phyloP scores from a whole-genome alignment of 2,113 vertebrate genomes.

The Panurus biarmicus region DNA sequence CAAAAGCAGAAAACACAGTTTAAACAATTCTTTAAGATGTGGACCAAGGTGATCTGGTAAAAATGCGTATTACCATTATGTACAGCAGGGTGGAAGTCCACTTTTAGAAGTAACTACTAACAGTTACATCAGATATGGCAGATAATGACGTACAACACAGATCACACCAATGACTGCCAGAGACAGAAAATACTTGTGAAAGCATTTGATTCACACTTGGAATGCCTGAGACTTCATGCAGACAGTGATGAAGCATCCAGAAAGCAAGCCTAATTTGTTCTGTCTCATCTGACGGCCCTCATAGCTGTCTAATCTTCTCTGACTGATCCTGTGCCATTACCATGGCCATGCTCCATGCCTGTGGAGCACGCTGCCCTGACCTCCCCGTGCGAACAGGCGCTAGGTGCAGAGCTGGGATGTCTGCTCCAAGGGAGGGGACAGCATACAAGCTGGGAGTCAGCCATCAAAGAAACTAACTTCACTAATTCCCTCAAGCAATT shows the following conservation, averaged over 20 bases:
- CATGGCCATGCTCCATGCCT: accelerated
- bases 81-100: background rate
- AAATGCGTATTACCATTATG: background rate
- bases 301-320: background rate
- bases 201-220: background rate
- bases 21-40: background rate
- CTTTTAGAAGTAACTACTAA: background rate
- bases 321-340: background rate
- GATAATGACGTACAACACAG: accelerated
- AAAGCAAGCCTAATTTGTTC: background rate
- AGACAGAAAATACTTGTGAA: constrained; percentile 28
- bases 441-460: background rate
- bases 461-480: background rate
- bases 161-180: background rate
- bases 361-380: accelerated
- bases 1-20: background rate
- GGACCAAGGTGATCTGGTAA: background rate
- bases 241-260: background rate
- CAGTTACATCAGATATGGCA: background rate
- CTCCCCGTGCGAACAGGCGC: background rate
- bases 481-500: background rate
- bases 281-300: background rate
- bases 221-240: background rate
- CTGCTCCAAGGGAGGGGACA: background rate
- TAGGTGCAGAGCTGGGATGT: background rate